These are phyloP conservation scores for Aradophagus sp. DNA, from an alignment of 1,140 invertebrate genomes.

Conservation along the genomic window DNA sequence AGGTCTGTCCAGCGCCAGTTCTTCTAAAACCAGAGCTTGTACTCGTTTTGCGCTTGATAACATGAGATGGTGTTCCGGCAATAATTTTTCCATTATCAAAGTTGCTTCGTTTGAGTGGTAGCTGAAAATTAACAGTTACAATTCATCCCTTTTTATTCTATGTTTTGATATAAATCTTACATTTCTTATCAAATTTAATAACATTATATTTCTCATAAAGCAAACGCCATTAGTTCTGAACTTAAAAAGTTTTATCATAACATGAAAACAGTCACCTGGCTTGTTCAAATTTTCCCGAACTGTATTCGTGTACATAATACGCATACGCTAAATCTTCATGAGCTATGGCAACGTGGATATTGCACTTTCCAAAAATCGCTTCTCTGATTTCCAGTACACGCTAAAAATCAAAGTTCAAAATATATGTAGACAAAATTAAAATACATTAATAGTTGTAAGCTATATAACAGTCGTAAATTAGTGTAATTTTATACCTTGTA, in stretches of 20 bases:
- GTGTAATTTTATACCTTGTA: conserved; percentile 78
- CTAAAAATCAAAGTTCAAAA: too few relatives aligned
- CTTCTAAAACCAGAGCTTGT: conserved; percentile 93
- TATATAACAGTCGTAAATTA: background rate
- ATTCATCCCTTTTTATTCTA: too few relatives aligned
- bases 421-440: conserved; percentile 22
- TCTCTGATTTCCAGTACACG: conserved; percentile 84
- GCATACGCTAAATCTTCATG: conserved; percentile 95
- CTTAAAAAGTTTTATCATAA: too few relatives aligned
- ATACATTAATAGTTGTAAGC: background rate
- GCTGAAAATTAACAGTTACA: conserved; percentile 72
- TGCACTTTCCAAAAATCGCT: conserved; percentile 86
- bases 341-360: conserved; percentile 89
- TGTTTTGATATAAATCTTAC: too few relatives aligned
- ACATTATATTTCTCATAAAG: too few relatives aligned
- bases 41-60: conserved; percentile 91
- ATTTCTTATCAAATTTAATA: too few relatives aligned
- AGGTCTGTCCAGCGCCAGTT: conserved; percentile 89
- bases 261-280: conserved; percentile 73
- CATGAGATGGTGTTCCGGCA: conserved; percentile 88
- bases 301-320: conserved; percentile 93
- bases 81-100: conserved; percentile 83
- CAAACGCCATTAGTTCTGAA: too few relatives aligned
- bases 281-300: conserved; percentile 86
- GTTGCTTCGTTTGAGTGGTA: conserved; percentile 89